phyloP scores from a whole-genome alignment of 2,797 vertebrate genomes.

The Clarias pachynema region DNA sequence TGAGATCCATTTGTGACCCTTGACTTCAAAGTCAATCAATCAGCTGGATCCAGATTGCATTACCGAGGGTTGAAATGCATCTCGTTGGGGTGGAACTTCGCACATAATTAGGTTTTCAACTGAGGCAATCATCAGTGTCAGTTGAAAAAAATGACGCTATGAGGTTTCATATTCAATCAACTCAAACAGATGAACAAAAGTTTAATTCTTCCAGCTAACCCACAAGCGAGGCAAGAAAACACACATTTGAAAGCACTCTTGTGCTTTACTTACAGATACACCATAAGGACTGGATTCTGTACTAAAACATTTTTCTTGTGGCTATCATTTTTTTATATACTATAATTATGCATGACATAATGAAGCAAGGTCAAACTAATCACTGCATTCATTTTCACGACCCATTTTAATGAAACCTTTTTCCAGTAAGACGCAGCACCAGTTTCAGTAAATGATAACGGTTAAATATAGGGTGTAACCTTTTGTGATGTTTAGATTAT shows the following conservation, averaged over 20 bases:
- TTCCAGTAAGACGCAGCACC: background rate
- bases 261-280: background rate
- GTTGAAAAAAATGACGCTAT: constrained; percentile 7
- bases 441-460: background rate
- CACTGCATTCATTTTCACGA: background rate
- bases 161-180: constrained; percentile 4
- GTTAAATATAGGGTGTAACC: background rate
- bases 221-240: background rate
- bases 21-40: constrained; percentile 63
- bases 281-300: background rate
- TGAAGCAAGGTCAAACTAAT: background rate
- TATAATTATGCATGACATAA: constrained; percentile 1
- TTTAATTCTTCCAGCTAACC: background rate
- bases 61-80: constrained; percentile 43
- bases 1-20: constrained; percentile 60
- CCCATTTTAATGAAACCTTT: too few species aligned
- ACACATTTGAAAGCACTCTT: background rate
- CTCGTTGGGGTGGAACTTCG: constrained; percentile 45
- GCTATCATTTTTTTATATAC: background rate
- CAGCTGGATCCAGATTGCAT: constrained; percentile 42
- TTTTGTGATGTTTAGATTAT: background rate
- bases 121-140: constrained; percentile 47
- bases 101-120: constrained; percentile 47
- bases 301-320: background rate
- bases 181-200: constrained; percentile 23